Conservation (phyloP, 2,888 invertebrate genomes). For the Amphipyra tragopoginis region DNA sequence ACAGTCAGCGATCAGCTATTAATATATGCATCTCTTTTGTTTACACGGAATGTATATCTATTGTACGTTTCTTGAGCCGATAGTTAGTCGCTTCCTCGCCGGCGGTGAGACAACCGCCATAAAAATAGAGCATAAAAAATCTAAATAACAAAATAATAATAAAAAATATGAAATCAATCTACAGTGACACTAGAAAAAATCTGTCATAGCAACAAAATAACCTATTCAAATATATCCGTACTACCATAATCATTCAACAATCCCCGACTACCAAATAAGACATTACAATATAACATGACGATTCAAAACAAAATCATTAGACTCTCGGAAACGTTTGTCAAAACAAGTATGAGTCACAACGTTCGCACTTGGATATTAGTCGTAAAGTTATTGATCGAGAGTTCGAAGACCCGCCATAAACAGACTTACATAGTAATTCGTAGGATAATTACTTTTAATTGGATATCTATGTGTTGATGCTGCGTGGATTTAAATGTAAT, state of each 20-base stretch:
- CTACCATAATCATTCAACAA: constrained; percentile 14
- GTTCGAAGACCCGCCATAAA: constrained; percentile 57
- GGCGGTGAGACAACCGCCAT: too few species aligned
- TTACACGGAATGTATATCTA: too few species aligned
- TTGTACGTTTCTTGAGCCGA: too few species aligned
- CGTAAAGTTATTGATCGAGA: constrained; percentile 52
- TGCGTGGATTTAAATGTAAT: constrained; percentile 3
- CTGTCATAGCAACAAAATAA: neutral
- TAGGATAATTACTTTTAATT: constrained; percentile 55
- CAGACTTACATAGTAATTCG: constrained; percentile 42
- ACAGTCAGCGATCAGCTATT: too few species aligned
- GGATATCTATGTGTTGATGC: constrained; percentile 21
- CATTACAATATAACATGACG: constrained; percentile 27
- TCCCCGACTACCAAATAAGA: constrained; percentile 29
- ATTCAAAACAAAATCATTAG: constrained; percentile 32
- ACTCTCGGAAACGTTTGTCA: constrained; percentile 47
- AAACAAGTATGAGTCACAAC: constrained; percentile 53
- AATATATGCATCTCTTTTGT: too few species aligned
- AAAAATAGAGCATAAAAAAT: too few species aligned
- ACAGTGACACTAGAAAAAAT: constrained; percentile 8
- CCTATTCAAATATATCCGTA: constrained; percentile 2
- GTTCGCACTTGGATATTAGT: constrained; percentile 46
- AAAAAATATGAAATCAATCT: too few species aligned
- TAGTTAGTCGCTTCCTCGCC: too few species aligned
- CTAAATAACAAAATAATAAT: too few species aligned